Evolutionary conservation across 2,888 invertebrate species (phyloP).

Genomic region (Petrolisthes cinctipes): DNA sequence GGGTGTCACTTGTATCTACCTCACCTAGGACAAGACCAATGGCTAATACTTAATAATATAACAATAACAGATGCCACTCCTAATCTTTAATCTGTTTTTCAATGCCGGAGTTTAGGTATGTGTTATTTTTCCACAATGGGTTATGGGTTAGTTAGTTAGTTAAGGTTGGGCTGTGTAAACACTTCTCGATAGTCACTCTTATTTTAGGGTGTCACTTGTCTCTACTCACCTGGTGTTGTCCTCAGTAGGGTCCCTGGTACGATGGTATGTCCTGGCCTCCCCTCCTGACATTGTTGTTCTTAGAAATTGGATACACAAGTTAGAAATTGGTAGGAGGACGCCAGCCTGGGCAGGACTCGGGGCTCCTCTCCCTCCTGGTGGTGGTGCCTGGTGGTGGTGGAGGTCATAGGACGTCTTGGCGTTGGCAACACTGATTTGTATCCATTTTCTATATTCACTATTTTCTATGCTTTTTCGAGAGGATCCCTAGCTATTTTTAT

Average conservation of each 20-base stretch:
- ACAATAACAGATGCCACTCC: too few relatives aligned
- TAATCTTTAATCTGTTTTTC: too few relatives aligned
- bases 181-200: neutral
- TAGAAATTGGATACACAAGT: neutral
- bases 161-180: constrained; percentile 11
- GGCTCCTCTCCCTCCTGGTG: constrained; percentile 42
- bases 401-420: constrained; percentile 42
- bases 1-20: neutral
- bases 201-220: neutral
- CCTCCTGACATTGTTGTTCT: constrained; percentile 20
- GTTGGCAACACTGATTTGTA: constrained; percentile 36
- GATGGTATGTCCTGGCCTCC: constrained; percentile 20
- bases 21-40: too few relatives aligned
- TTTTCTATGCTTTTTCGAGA: too few relatives aligned
- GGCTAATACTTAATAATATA: too few relatives aligned
- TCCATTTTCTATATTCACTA: constrained; percentile 25
- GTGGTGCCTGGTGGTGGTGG: constrained; percentile 45
- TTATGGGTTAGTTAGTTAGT: too few relatives aligned
- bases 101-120: too few relatives aligned
- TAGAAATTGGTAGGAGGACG: constrained; percentile 30
- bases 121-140: too few relatives aligned
- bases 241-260: neutral
- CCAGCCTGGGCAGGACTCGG: constrained; percentile 14
- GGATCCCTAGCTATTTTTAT: too few relatives aligned
- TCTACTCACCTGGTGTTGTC: neutral